Evolutionary conservation across 2,113 vertebrate genomes (phyloP).

Genomic region (Daubentonia madagascariensis): DNA sequence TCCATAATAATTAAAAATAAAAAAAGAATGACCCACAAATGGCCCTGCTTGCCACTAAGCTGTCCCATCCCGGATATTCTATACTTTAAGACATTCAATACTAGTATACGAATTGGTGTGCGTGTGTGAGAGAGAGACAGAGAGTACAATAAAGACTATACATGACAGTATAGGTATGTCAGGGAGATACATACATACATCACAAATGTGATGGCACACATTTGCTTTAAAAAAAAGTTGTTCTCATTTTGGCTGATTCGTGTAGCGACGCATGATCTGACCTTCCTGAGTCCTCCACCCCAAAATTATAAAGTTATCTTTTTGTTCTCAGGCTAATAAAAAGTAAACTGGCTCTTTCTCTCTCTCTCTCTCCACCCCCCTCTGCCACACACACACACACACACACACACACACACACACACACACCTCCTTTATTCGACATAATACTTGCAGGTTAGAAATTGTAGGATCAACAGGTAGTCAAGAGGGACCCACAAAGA

Average conservation of each 20-base stretch:
- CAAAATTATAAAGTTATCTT: neutral
- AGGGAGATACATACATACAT: neutral
- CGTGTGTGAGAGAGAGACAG: neutral
- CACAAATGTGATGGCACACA: neutral
- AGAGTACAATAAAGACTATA: neutral
- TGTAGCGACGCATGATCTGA: neutral
- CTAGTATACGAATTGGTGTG: neutral
- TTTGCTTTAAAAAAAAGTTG: neutral
- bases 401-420: neutral
- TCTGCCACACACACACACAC: neutral
- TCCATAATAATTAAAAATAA: too few relatives aligned
- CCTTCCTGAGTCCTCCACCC: neutral
- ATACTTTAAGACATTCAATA: neutral
- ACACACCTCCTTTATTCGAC: neutral
- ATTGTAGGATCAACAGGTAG: neutral
- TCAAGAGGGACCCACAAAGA: neutral
- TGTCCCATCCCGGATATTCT: neutral
- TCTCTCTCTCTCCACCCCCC: neutral
- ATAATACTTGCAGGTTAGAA: neutral
- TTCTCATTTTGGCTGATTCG: neutral
- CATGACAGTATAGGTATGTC: rapidly evolving
- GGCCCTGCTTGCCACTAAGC: neutral
- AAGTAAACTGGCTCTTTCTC: neutral
- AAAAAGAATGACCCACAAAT: neutral
- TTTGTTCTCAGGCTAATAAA: neutral